Base-by-base conservation (phyloP, 2,797 vertebrate genomes). In the Sebastes flavidus region DNA sequence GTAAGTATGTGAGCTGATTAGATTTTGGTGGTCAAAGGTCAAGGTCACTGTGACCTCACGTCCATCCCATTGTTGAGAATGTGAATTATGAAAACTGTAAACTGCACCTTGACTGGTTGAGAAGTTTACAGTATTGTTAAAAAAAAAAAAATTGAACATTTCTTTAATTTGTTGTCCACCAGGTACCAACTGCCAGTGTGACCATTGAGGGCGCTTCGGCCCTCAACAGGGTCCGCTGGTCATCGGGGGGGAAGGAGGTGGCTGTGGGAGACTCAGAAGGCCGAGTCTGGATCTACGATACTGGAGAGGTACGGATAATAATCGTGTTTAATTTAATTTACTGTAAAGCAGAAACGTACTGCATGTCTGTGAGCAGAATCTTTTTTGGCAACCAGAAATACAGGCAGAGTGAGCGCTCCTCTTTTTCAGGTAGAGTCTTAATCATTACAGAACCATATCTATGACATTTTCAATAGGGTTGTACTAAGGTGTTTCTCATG, bases 211-310 rank as follows among this genome's bases (percentile, higher is more conserved):
- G 98, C 49, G 96, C 98, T 0, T 97, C 98, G 0, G 99, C 98
- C 67, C 96, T 99, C 56, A 99, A 99, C 92, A 95, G 97, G 7
- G 98, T 99, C 20, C 97, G 96, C 74, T 99, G 98, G 98, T 97
- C 97, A 1, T 96, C 98, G 5, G 96, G 96, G 63, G 99, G 98
- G 66, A 98, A 97, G 91, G 99, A 99, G 87, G 97, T 99, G 10
- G 97, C 99, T 0, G 98, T 99, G 46, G 99, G 99, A 1, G 98
- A 99, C 90, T 99, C 98, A 0, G 99, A 99, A 88, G 99, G 99
- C 20, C 96, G 97, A 8, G 96, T 99, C 69, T 99, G 98, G 98
- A 96, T 99, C 94, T 99, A 99, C 20, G 98, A 99, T 5, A 97
- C 97, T 16, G 98, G 98, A 95, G 98, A 99, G 99, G 99, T 99